phyloP scores from a whole-genome alignment of 1,140 invertebrate genomes.

The Temnothorax curvispinosus region DNA sequence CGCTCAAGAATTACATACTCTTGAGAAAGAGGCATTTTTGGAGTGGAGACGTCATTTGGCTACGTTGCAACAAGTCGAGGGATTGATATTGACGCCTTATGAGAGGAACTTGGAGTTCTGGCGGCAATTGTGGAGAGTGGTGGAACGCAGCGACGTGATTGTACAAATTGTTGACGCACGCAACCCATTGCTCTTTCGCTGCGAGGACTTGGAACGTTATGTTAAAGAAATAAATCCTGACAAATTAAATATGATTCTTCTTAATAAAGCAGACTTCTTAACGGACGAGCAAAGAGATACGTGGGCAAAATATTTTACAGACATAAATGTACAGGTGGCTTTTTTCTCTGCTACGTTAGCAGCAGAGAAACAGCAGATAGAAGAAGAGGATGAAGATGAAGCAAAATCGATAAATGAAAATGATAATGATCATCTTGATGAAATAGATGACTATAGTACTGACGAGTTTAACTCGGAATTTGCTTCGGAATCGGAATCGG shows the following conservation, averaged over 20 bases:
- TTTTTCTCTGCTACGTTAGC: constrained; percentile 94
- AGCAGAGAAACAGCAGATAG: constrained; percentile 83
- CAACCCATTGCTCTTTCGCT: constrained; percentile 98
- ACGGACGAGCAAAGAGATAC: constrained; percentile 91
- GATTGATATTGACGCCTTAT: constrained; percentile 96
- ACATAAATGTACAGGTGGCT: constrained; percentile 88
- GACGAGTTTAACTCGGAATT: constrained; percentile 73
- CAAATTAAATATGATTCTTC: constrained; percentile 94
- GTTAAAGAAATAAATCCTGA: constrained; percentile 93
- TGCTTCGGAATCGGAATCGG: constrained; percentile 73
- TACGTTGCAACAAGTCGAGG: constrained; percentile 92
- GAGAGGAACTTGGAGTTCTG: constrained; percentile 99
- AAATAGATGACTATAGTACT: constrained; percentile 62
- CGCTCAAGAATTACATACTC: constrained; percentile 91
- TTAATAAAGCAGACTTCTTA: constrained; percentile 99
- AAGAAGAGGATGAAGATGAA: constrained; percentile 70
- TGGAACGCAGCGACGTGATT: constrained; percentile 98
- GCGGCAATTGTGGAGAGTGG: constrained; percentile 99
- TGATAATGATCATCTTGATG: background rate
- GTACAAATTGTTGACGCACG: constrained; percentile 98
- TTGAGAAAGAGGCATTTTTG: constrained; percentile 94
- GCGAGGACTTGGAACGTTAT: constrained; percentile 97
- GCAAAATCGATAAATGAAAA: constrained; percentile 73
- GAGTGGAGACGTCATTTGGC: constrained; percentile 95
- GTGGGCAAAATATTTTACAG: constrained; percentile 96